Conservation (phyloP, 1,140 invertebrate genomes). For the Solen grandis region DNA sequence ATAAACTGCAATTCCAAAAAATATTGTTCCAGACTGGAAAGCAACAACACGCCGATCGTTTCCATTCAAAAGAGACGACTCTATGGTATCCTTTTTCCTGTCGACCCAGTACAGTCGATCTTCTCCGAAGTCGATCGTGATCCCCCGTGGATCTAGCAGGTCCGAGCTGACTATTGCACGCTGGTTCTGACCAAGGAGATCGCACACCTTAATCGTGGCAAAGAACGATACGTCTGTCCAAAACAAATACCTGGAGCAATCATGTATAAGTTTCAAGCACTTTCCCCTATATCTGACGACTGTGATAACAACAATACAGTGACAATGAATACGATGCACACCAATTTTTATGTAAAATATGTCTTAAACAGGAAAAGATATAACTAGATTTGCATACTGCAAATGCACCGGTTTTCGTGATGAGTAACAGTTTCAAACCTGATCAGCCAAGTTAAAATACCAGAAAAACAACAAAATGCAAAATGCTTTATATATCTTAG, state of each 20-base stretch:
- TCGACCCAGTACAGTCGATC: constrained; percentile 97
- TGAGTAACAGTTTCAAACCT: no score
- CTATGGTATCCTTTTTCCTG: constrained; percentile 94
- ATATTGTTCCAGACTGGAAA: constrained; percentile 62
- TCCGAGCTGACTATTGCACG: constrained; percentile 88
- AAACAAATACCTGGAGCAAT: constrained; percentile 75
- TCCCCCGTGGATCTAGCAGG: constrained; percentile 93
- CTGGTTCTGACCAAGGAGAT: constrained; percentile 91
- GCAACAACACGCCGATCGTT: constrained; percentile 74
- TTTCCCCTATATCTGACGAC: no score
- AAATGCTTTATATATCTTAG: no score
- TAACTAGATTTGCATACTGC: no score
- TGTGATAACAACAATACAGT: no score
- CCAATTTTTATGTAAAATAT: no score
- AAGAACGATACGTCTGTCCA: constrained; percentile 95
- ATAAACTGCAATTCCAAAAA: constrained; percentile 73
- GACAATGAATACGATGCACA: no score
- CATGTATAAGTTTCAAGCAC: no score
- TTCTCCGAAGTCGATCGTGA: constrained; percentile 96
- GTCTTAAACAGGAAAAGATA: no score
- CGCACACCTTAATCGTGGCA: constrained; percentile 91
- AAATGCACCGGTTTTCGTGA: no score
- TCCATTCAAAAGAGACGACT: constrained; percentile 93
- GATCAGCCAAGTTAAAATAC: no score
- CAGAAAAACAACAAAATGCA: no score